Evolutionary conservation across 2,113 vertebrate species (phyloP).

Genomic region (Rafetus swinhoei): DNA sequence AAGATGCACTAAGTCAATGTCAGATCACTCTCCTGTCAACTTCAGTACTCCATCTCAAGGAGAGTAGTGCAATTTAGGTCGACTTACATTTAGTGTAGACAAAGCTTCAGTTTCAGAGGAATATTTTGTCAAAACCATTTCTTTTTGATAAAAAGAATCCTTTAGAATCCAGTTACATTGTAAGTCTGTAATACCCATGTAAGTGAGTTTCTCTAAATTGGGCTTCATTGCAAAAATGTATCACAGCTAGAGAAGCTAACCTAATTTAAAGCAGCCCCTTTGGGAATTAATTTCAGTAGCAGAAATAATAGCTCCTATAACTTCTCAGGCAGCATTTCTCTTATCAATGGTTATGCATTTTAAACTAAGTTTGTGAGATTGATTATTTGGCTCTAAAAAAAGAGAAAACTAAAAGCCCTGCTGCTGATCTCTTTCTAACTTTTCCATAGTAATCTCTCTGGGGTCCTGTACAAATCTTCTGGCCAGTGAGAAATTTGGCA

Average conservation of each 20-base stretch:
- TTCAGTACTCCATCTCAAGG: too few species aligned
- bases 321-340: neutral
- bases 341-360: neutral
- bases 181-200: slow-evolving; percentile 15
- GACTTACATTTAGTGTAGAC: too few species aligned
- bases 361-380: slow-evolving; percentile 4
- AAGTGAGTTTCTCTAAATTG: neutral
- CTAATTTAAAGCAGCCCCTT: neutral
- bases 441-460: slow-evolving; percentile 63
- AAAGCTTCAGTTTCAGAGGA: neutral
- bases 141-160: neutral
- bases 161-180: neutral
- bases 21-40: too few species aligned
- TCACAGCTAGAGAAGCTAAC: rapidly evolving
- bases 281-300: neutral
- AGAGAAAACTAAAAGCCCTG: slow-evolving; percentile 49
- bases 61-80: too few species aligned
- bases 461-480: slow-evolving; percentile 57
- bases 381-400: slow-evolving; percentile 55
- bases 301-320: slow-evolving; percentile 1
- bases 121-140: neutral
- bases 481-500: slow-evolving; percentile 51
- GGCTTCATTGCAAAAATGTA: neutral
- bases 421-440: slow-evolving; percentile 66
- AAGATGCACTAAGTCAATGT: too few species aligned